phyloP scores from a whole-genome alignment of 2,113 vertebrate species.

The Prunella fulvescens region DNA sequence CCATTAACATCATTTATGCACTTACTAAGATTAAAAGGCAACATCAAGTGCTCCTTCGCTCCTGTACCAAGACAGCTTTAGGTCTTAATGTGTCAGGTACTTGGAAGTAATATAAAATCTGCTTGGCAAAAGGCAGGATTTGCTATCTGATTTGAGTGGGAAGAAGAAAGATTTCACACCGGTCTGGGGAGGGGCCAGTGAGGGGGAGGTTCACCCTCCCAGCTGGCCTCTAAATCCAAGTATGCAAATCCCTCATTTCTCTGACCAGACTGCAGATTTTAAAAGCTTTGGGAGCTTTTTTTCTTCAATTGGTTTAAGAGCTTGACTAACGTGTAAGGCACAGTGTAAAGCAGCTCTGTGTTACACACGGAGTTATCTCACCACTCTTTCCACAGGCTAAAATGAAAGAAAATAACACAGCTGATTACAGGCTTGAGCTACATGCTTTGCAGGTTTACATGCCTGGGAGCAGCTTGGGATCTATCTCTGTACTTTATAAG shows the following conservation, averaged over 20 bases:
- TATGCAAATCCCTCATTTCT: not conserved
- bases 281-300: not conserved
- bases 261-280: not conserved
- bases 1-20: not conserved
- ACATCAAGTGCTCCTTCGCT: accelerated
- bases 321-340: not conserved
- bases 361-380: not conserved
- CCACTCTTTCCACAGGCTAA: not conserved
- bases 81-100: not conserved
- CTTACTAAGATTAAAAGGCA: not conserved
- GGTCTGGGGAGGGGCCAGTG: not conserved
- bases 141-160: not conserved
- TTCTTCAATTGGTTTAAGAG: not conserved
- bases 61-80: not conserved
- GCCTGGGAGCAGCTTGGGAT: not conserved
- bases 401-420: not conserved
- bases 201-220: not conserved
- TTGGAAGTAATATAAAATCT: not conserved
- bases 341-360: not conserved
- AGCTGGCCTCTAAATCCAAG: not conserved
- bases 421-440: not conserved
- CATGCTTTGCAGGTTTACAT: not conserved
- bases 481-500: not conserved
- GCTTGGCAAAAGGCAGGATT: not conserved
- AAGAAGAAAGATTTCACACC: not conserved